A percentile compares a stretch with the other conserved stretches of the same genome.
phyloP scores from a whole-genome alignment of 2,797 vertebrate genomes.

The Anisognathus igniventris region DNA sequence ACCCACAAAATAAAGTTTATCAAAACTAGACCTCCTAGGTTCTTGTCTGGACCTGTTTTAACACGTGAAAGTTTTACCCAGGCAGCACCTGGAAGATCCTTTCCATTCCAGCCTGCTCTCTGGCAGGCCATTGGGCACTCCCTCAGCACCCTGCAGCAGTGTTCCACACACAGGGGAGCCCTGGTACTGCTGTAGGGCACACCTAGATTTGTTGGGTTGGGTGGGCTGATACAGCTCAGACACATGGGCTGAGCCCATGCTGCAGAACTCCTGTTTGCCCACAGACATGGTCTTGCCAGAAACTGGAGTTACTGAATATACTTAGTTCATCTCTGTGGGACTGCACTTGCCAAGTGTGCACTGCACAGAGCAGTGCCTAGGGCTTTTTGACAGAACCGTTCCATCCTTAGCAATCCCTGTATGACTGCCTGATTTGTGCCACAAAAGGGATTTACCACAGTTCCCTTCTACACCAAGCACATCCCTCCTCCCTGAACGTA shows the following conservation, averaged over 20 bases:
- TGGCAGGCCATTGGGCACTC: not conserved
- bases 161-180: accelerated
- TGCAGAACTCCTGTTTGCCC: accelerated
- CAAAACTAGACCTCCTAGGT: not conserved
- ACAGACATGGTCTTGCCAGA: not conserved
- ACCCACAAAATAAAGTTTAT: not conserved
- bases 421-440: not conserved
- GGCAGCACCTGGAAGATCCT: not conserved
- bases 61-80: not conserved
- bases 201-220: too few species aligned
- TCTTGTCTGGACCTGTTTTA: not conserved
- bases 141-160: accelerated
- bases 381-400: not conserved
- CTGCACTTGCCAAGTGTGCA: not conserved
- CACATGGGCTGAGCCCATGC: not conserved
- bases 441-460: not conserved
- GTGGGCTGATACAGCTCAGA: not conserved
- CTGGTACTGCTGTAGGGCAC: not conserved
- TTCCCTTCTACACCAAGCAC: not conserved
- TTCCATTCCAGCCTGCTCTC: not conserved
- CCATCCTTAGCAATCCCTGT: not conserved
- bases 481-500: not conserved
- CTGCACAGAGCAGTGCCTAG: not conserved
- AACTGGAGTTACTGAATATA: not conserved
- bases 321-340: not conserved